Base-by-base conservation (phyloP, 2,797 vertebrate genomes). In the Chelon labrosus region DNA sequence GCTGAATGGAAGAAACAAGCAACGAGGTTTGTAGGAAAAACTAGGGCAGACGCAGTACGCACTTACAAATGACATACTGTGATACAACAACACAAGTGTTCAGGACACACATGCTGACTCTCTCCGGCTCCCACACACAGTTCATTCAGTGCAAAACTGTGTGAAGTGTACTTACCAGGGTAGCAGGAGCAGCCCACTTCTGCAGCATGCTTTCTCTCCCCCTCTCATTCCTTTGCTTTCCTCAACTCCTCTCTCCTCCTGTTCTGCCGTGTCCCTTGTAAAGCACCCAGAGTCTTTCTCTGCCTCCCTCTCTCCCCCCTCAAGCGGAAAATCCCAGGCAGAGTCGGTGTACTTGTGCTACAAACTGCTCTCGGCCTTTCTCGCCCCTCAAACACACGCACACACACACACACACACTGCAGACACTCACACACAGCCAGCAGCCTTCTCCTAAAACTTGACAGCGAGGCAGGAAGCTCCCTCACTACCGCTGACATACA, bases 141-240 rank as follows among this genome's bases (percentile, higher is more conserved):
- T 82, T 85, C 76, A 80, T 83, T 88, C 60, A 77, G 63, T 20
- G 8, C 57, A 83, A 79, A 88, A 84, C 75, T 86, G 84, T 77
- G 80, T 76, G 63, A 87, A 88, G 87, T 83, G 85, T 88, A 86
- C 91, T 93, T 84, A 93, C 92, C 89, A 75, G 78, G 77, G 77
- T 64, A 83, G 87, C 81, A 85, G 69, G 87, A 89, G 82, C 71
- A 86, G 73, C 80, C 80, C 87, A 88, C 85, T 88, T 85, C 77
- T 88, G 44, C 44, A 46, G 80, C 90, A 86, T 88, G 83, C 77
- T 85, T 74, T 71, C 79, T 71, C 77, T 68, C 65, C 68, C 75
- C 63, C 68, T 73, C 67, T 83, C 85, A 70, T 86, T 86, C 79
- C 73, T 19, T 49, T 85, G 76, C 75, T 41, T 41, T 85, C 72